phyloP scores from a whole-genome alignment of 1,140 invertebrate species.

The Hesperophylax magnus region DNA sequence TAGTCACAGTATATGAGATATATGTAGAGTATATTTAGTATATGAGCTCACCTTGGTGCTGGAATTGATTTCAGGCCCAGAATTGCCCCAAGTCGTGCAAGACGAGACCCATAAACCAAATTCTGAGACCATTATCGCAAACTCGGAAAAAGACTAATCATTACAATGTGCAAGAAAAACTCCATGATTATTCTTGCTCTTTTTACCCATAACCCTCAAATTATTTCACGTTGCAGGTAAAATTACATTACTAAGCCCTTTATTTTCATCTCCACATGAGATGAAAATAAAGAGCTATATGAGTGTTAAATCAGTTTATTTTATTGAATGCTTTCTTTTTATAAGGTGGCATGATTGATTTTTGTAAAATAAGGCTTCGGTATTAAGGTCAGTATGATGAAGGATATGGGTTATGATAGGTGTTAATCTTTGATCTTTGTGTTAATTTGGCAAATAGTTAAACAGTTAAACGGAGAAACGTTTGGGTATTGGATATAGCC shows the following conservation, averaged over 20 bases:
- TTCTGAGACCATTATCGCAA: not conserved
- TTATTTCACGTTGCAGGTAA: not conserved
- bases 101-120: not conserved
- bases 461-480: too few species aligned
- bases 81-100: conserved; percentile 24
- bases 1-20: too few species aligned
- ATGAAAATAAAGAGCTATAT: too few species aligned
- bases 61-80: conserved; percentile 27
- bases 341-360: too few species aligned
- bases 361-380: too few species aligned
- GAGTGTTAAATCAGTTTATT: not conserved
- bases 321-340: not conserved
- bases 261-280: not conserved
- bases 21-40: too few species aligned
- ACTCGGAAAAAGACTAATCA: not conserved
- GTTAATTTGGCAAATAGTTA: too few species aligned
- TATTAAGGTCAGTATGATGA: too few species aligned
- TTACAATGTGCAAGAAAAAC: not conserved
- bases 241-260: not conserved
- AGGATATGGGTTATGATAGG: too few species aligned
- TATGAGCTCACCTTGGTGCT: conserved; percentile 31
- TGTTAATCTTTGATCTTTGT: too few species aligned
- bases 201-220: not conserved
- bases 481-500: too few species aligned
- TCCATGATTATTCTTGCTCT: not conserved